Evolutionary conservation across 2,797 vertebrate genomes (phyloP).

Genomic region (Pachyuromys duprasi): DNA sequence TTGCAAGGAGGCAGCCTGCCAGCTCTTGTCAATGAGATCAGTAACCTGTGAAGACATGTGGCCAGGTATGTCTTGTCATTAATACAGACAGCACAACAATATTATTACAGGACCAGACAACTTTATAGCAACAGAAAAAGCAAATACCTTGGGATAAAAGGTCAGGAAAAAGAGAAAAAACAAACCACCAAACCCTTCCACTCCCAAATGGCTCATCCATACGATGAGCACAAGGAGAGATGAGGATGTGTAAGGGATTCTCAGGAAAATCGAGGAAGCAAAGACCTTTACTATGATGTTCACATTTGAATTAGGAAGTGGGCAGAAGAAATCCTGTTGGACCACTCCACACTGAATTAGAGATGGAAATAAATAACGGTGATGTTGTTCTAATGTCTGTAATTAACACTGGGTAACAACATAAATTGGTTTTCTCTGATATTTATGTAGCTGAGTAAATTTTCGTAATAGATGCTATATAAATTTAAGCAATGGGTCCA

Average conservation of each 20-base stretch:
- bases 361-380: conserved; percentile 75
- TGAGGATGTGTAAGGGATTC: conserved; percentile 59
- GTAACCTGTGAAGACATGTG: conserved; percentile 71
- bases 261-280: conserved; percentile 57
- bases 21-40: conserved; percentile 57
- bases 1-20: conserved; percentile 59
- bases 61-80: conserved; percentile 70
- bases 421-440: conserved; percentile 75
- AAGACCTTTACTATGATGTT: conserved; percentile 64
- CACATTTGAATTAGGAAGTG: conserved; percentile 36
- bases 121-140: conserved; percentile 69
- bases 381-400: conserved; percentile 75
- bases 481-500: conserved; percentile 59
- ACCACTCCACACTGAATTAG: conserved; percentile 64
- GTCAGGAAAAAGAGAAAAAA: conserved; percentile 59
- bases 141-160: conserved; percentile 78
- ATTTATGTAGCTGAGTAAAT: conserved; percentile 72
- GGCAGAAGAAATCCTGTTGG: conserved; percentile 66
- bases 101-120: conserved; percentile 78
- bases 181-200: no score
- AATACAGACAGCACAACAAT: conserved; percentile 66
- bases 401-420: conserved; percentile 61
- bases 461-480: conserved; percentile 74
- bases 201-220: conserved; percentile 61
- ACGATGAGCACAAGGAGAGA: conserved; percentile 27